Base-by-base conservation (phyloP, 2,888 invertebrate species). In the Acanthosepion pharaonis region DNA sequence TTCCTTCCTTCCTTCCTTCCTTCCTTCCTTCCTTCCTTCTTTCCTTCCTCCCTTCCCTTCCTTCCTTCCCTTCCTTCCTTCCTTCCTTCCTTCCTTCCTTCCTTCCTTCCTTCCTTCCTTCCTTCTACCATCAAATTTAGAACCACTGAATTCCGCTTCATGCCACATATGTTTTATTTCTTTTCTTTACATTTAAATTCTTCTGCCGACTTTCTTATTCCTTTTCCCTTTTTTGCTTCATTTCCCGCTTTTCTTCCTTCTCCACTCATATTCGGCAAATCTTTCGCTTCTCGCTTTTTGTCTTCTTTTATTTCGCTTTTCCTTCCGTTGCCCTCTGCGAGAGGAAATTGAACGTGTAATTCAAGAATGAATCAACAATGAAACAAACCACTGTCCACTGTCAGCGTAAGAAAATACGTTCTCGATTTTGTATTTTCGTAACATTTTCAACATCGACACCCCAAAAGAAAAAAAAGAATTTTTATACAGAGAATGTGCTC, bases 341-440 rank as follows among this genome's bases (percentile, higher is more conserved):
- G n/a, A 78, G 78, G 78, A 78, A 78, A 78, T 78, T 78, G 78
- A 78, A 78, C 33, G 78, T 78, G 78, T 78, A 78, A 78, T 78
- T n/a, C n/a, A 78, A 78, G 78, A 78, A 78, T 78, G 78, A n/a
- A n/a, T n/a, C n/a, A 33, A n/a, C 78, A n/a, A 33, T 78, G n/a
- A 78, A 78, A 18, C 33, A 78, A 78, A n/a, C 78, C 78, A 15
- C 78, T 78, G 78, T 78, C 78, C 78, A 78, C 78, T 78, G 78
- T 78, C 78, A 78, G 78, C n/a, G 78, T 33, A n/a, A 78, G n/a
- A 59, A 23, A 59, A 59, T 59, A 33, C 78, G 20, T 78, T n/a
- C 78, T 78, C 33, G n/a, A n/a, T 78, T 78, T 33, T n/a, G 78
- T 59, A 59, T 59, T 78, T n/a, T n/a, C 0, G 78, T n/a, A 78